A percentile compares a stretch with the other conserved stretches of the same genome.
Evolutionary conservation across 1,140 invertebrate species (phyloP).

Genomic region (Calephelis nemesis): DNA sequence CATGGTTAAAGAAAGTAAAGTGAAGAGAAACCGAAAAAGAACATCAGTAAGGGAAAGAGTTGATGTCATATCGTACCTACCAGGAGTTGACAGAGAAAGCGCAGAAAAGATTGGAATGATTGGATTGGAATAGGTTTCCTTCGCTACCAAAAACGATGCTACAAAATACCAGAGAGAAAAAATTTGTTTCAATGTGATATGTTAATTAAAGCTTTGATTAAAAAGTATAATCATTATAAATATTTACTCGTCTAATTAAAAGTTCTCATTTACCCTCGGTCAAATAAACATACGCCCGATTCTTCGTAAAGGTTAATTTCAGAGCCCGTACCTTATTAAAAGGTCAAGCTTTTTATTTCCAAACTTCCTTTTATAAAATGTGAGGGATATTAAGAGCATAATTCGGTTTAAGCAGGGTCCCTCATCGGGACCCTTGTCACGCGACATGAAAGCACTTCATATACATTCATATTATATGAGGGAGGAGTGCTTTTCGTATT

Average conservation of each 20-base stretch:
- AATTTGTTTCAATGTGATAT: too few species aligned
- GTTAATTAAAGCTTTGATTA: not conserved
- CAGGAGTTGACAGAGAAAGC: too few species aligned
- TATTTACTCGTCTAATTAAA: not conserved
- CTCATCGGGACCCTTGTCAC: conserved; percentile 14
- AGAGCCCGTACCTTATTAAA: conserved; percentile 2
- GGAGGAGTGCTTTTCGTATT: not conserved
- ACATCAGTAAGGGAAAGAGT: too few species aligned
- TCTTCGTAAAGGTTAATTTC: conserved; percentile 13
- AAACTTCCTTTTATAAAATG: conserved; percentile 14
- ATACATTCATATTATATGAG: conserved; percentile 17
- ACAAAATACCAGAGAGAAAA: too few species aligned
- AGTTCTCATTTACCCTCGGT: not conserved
- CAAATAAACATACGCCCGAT: not conserved
- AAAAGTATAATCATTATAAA: not conserved
- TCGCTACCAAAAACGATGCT: too few species aligned
- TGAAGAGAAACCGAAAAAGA: too few species aligned
- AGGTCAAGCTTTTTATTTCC: conserved; percentile 14
- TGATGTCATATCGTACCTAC: too few species aligned
- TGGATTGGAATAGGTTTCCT: too few species aligned
- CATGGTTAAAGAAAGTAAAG: too few species aligned
- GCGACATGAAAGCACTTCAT: conserved; percentile 12
- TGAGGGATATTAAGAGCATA: conserved; percentile 17
- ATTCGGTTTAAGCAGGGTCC: conserved; percentile 14
- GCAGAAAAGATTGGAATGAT: too few species aligned